These are phyloP conservation scores for Diachrysia chrysitis DNA, from an alignment of 2,888 invertebrate species.

Conservation along the genomic window DNA sequence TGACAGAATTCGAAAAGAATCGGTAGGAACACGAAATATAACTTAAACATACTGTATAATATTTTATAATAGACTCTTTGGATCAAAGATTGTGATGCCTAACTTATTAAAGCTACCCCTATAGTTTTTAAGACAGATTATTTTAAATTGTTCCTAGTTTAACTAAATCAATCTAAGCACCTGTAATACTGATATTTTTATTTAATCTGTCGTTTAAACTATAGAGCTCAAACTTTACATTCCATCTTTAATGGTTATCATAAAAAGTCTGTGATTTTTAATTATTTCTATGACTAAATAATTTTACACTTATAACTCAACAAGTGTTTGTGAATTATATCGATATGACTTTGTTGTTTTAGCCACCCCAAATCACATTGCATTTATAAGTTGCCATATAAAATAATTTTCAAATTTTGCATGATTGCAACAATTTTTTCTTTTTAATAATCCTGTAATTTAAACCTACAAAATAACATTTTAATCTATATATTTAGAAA, in stretches of 20 bases:
- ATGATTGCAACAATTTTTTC: constrained; percentile 26
- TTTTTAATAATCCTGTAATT: constrained; percentile 44
- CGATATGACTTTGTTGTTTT: neutral
- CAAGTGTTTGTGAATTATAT: neutral
- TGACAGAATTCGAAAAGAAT: too few species aligned
- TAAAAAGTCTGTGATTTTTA: constrained; percentile 10
- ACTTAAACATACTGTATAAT: too few species aligned
- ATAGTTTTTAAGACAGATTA: constrained; percentile 52
- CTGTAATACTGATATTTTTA: constrained; percentile 18
- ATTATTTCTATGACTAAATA: neutral
- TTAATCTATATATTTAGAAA: constrained; percentile 54
- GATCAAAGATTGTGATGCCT: constrained; percentile 23
- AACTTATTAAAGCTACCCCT: neutral
- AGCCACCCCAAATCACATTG: constrained; percentile 41
- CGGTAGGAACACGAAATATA: too few species aligned
- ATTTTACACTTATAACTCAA: neutral
- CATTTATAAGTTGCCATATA: constrained; percentile 65
- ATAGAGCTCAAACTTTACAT: constrained; percentile 28
- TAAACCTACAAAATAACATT: constrained; percentile 48
- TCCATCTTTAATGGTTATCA: constrained; percentile 17
- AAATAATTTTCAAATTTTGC: constrained; percentile 38
- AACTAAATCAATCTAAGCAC: constrained; percentile 2
- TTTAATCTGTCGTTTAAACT: constrained; percentile 53
- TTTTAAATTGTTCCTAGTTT: constrained; percentile 33
- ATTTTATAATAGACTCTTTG: neutral